A percentile compares a stretch with the other conserved stretches of the same genome.
Evolutionary conservation across 2,888 invertebrate genomes (phyloP).

Genomic region (Lottia scabra): DNA sequence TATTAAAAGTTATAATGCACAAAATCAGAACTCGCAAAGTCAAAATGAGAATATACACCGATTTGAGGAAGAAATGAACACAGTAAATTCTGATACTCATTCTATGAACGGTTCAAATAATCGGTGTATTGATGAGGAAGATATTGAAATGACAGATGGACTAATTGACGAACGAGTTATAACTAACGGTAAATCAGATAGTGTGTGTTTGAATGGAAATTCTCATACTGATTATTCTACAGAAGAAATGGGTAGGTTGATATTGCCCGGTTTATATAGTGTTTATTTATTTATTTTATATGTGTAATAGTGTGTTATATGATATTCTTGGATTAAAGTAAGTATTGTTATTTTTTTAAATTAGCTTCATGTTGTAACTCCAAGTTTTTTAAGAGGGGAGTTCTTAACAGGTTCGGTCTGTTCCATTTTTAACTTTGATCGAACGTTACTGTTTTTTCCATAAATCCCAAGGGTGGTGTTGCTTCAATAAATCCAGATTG

Average conservation of each 20-base stretch:
- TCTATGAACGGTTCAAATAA: conserved; percentile 51
- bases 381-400: no score
- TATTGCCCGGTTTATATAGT: not conserved
- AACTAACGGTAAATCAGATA: conserved; percentile 55
- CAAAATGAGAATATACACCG: conserved; percentile 22
- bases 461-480: no score
- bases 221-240: conserved; percentile 39
- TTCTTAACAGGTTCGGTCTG: no score
- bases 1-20: conserved; percentile 42
- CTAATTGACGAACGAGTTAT: conserved; percentile 44
- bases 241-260: conserved; percentile 57
- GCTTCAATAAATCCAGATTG: no score
- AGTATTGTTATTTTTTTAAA: no score
- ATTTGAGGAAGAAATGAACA: conserved; percentile 59
- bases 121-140: conserved; percentile 48
- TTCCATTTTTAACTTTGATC: no score
- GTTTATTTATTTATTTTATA: not conserved
- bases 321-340: no score
- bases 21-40: conserved; percentile 26
- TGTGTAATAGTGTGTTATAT: not conserved
- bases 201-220: conserved; percentile 57
- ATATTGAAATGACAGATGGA: conserved; percentile 63
- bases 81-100: conserved; percentile 43
- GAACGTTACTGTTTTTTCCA: no score
- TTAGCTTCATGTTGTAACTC: no score